A percentile compares a stretch with the other conserved stretches of the same genome.
Conservation (phyloP, 2,113 vertebrate genomes). For the Pipa parva region DNA sequence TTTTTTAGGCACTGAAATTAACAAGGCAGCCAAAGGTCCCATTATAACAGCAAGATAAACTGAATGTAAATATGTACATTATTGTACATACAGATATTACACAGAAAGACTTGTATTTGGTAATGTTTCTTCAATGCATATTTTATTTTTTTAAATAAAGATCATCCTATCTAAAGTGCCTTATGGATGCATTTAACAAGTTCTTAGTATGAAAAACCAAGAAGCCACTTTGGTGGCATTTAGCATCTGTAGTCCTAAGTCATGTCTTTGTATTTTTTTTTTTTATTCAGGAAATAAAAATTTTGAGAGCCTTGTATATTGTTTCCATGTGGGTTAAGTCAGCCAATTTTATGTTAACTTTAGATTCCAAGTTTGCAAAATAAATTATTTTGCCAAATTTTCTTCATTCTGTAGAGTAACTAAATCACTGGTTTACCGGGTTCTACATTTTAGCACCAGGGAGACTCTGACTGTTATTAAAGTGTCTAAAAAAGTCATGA, state of each 20-base stretch:
- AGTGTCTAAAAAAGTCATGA: no score
- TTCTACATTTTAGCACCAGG: no score
- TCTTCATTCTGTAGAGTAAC: no score
- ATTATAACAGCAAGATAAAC: slow-evolving; percentile 57
- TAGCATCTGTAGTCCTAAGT: slow-evolving; percentile 17
- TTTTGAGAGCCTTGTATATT: background rate
- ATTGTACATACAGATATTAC: slow-evolving; percentile 52
- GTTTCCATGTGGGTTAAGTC: background rate
- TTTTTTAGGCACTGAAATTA: slow-evolving; percentile 72
- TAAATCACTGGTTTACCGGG: no score
- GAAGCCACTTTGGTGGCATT: slow-evolving; percentile 51
- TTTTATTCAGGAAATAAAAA: slow-evolving; percentile 41
- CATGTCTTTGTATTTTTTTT: slow-evolving; percentile 50
- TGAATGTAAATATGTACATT: slow-evolving; percentile 63
- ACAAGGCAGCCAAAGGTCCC: slow-evolving; percentile 71
- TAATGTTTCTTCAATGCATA: slow-evolving; percentile 64
- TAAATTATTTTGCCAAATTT: background rate
- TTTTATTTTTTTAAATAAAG: slow-evolving; percentile 73
- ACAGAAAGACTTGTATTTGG: slow-evolving; percentile 58
- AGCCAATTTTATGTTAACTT: background rate
- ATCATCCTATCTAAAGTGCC: slow-evolving; percentile 69
- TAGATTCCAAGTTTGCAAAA: background rate
- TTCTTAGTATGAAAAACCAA: slow-evolving; percentile 52
- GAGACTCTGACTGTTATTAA: no score
- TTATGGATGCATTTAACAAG: slow-evolving; percentile 64